Percentiles rank a stretch among this genome's conserved stretches.
Evolutionary conservation across 2,888 invertebrate genomes (phyloP).

Genomic region (Sphaerophoria rueppellii): DNA sequence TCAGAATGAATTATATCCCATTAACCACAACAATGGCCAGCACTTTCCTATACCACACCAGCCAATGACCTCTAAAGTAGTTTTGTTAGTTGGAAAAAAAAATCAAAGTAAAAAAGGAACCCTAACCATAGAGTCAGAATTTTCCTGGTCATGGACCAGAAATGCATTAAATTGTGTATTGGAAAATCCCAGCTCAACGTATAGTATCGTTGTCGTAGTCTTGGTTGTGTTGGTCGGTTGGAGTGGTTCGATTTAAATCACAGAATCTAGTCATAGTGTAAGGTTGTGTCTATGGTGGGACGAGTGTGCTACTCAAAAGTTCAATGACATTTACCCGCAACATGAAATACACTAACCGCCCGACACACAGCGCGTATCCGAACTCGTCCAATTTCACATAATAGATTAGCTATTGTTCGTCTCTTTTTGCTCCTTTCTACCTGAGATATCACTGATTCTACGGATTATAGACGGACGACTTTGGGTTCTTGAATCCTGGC

Average conservation of each 20-base stretch:
- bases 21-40: constrained; percentile 68
- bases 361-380: background rate
- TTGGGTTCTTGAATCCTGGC: constrained; percentile 50
- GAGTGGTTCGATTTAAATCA: constrained; percentile 7
- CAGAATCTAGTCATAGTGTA: constrained; percentile 45
- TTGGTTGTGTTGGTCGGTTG: background rate
- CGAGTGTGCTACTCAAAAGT: constrained; percentile 29
- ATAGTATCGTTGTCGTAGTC: background rate
- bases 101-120: background rate
- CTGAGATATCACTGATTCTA: constrained; percentile 66
- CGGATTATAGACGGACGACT: constrained; percentile 62
- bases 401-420: constrained; percentile 3
- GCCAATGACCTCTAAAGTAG: constrained; percentile 63
- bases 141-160: constrained; percentile 54
- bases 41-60: constrained; percentile 54
- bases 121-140: constrained; percentile 27
- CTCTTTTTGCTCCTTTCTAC: constrained; percentile 37
- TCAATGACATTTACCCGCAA: constrained; percentile 60
- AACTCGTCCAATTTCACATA: constrained; percentile 19
- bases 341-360: background rate
- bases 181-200: constrained; percentile 55
- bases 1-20: constrained; percentile 63
- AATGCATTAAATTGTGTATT: constrained; percentile 43
- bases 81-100: constrained; percentile 51
- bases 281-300: constrained; percentile 12